Evolutionary conservation across 2,113 vertebrate genomes (phyloP).

Genomic region (Amia ocellicauda): DNA sequence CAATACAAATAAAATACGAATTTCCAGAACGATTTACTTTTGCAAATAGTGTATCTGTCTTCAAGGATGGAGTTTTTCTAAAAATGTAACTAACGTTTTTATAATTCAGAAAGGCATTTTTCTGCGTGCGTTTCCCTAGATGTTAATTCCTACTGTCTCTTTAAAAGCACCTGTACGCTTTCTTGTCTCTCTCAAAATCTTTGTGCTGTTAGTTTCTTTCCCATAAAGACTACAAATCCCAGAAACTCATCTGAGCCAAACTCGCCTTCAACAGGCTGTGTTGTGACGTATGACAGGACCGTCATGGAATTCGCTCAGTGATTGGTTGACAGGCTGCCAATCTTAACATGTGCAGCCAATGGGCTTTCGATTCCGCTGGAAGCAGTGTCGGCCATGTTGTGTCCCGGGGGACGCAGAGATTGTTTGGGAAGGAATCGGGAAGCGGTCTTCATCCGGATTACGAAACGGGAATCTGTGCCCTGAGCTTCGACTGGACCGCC

Average conservation of each 20-base stretch:
- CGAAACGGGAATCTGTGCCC: conserved; percentile 12
- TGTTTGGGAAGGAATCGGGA: conserved; percentile 37
- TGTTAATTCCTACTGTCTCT: conserved; percentile 1
- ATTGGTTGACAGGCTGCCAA: conserved; percentile 49
- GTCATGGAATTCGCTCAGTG: conserved; percentile 8
- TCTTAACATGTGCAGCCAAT: conserved; percentile 38
- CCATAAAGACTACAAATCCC: conserved; percentile 17
- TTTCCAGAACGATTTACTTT: too few species aligned
- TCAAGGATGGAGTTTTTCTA: too few species aligned
- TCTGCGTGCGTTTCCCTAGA: too few species aligned
- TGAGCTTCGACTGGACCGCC: conserved; percentile 16
- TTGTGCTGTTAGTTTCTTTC: conserved; percentile 7
- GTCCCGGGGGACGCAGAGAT: conserved; percentile 41
- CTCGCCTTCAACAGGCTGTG: background rate
- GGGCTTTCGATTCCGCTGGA: conserved; percentile 25
- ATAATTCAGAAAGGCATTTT: too few species aligned
- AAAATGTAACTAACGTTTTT: too few species aligned
- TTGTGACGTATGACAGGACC: conserved; percentile 22
- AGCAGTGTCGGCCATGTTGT: conserved; percentile 66
- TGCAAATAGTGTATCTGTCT: too few species aligned
- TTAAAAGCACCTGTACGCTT: conserved; percentile 13
- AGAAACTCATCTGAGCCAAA: conserved; percentile 9
- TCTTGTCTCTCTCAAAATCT: background rate
- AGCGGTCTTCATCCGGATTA: conserved; percentile 29
- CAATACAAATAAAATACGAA: too few species aligned